Conservation (phyloP, 2,797 vertebrate genomes). For the Miopithecus talapoin region DNA sequence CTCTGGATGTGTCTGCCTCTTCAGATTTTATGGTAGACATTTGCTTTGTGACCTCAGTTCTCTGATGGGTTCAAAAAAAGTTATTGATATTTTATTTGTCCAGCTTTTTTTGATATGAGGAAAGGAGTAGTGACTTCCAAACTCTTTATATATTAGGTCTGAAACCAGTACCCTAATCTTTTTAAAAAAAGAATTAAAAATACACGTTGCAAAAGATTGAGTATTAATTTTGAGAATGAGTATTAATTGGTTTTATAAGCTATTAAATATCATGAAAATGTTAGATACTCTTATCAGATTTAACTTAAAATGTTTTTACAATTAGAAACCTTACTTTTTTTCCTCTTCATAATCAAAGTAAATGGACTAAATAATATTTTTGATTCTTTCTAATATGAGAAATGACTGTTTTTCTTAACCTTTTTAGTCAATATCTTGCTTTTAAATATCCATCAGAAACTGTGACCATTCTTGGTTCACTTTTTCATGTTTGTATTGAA, state of each 20-base stretch:
- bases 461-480: neutral
- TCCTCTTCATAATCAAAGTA: neutral
- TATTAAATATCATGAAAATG: neutral
- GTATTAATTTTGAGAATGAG: neutral
- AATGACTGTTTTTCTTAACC: neutral
- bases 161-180: neutral
- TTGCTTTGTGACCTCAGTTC: neutral
- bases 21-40: neutral
- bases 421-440: neutral
- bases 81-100: neutral
- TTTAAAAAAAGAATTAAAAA: neutral
- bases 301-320: neutral
- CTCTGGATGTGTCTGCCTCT: neutral
- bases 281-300: neutral
- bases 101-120: neutral
- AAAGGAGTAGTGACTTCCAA: neutral
- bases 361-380: neutral
- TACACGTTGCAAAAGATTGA: neutral
- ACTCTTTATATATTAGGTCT: neutral
- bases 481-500: conserved; percentile 38
- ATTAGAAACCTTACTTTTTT: neutral
- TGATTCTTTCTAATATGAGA: neutral
- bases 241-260: neutral
- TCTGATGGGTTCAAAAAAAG: neutral
- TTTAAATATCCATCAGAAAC: conserved; percentile 29